Conservation (phyloP, 2,113 vertebrate species). For the Nymphicus hollandicus region DNA sequence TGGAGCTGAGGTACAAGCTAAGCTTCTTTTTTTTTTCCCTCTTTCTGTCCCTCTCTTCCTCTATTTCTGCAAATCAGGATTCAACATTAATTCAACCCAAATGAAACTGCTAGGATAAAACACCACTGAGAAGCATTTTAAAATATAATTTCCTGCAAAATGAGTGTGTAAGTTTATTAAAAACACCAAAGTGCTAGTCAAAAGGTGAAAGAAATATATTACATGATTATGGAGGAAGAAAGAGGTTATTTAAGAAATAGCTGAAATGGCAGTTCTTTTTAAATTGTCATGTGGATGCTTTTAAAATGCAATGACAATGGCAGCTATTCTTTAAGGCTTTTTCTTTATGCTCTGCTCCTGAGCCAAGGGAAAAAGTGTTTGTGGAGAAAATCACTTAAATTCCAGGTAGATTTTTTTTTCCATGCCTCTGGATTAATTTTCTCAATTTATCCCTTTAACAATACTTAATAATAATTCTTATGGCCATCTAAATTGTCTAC, state of each 20-base stretch:
- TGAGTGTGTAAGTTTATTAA: slow-evolving; percentile 71
- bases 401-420: neutral
- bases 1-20: neutral
- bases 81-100: slow-evolving; percentile 64
- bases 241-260: slow-evolving; percentile 72
- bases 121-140: slow-evolving; percentile 57
- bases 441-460: slow-evolving; percentile 1
- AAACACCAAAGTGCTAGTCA: slow-evolving; percentile 62
- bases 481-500: neutral
- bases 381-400: slow-evolving; percentile 58
- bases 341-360: slow-evolving; percentile 39
- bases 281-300: slow-evolving; percentile 64
- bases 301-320: slow-evolving; percentile 51
- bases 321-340: slow-evolving; percentile 64
- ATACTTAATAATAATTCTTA: neutral
- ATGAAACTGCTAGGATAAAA: slow-evolving; percentile 66
- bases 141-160: slow-evolving; percentile 69
- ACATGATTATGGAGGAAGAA: slow-evolving; percentile 67
- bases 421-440: neutral
- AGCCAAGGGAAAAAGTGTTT: slow-evolving; percentile 19
- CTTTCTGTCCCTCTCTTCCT: neutral
- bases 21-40: neutral
- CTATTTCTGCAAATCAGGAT: slow-evolving; percentile 27
- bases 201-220: slow-evolving; percentile 75
- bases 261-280: slow-evolving; percentile 72